Evolutionary conservation across 1,140 invertebrate genomes (phyloP).

Genomic region (Papilio polyxenes): DNA sequence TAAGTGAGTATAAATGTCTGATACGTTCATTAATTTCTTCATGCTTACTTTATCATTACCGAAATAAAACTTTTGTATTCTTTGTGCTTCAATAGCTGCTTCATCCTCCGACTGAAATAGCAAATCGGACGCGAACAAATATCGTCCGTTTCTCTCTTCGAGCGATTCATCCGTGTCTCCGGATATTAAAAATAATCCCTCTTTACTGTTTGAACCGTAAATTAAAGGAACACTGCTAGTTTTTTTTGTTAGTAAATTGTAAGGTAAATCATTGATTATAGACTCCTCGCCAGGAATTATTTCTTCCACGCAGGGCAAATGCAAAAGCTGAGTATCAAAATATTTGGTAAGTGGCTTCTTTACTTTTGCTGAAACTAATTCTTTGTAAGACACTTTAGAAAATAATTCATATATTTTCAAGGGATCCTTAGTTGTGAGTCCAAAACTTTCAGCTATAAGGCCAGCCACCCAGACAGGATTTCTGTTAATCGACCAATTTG

Average conservation of each 20-base stretch:
- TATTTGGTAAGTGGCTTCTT: constrained; percentile 62
- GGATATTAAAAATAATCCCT: constrained; percentile 66
- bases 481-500: constrained; percentile 82
- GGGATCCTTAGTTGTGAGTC: constrained; percentile 62
- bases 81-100: constrained; percentile 45
- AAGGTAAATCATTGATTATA: constrained; percentile 66
- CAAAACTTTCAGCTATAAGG: constrained; percentile 61
- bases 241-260: constrained; percentile 36
- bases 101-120: constrained; percentile 56
- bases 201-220: constrained; percentile 62
- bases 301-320: constrained; percentile 69
- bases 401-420: constrained; percentile 66
- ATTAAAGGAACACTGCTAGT: constrained; percentile 48
- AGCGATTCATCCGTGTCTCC: constrained; percentile 55
- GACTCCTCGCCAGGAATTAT: constrained; percentile 57
- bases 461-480: constrained; percentile 66
- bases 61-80: constrained; percentile 67
- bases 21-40: constrained; percentile 53
- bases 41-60: constrained; percentile 57
- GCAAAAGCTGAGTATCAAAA: constrained; percentile 65
- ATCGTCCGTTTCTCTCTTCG: constrained; percentile 57
- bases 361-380: constrained; percentile 52
- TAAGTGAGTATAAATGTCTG: constrained; percentile 63
- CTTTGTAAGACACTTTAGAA: constrained; percentile 55
- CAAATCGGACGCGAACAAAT: constrained; percentile 70